Evolutionary conservation across 2,888 invertebrate species (phyloP).

Genomic region (Mesorhabditis spiculigera): DNA sequence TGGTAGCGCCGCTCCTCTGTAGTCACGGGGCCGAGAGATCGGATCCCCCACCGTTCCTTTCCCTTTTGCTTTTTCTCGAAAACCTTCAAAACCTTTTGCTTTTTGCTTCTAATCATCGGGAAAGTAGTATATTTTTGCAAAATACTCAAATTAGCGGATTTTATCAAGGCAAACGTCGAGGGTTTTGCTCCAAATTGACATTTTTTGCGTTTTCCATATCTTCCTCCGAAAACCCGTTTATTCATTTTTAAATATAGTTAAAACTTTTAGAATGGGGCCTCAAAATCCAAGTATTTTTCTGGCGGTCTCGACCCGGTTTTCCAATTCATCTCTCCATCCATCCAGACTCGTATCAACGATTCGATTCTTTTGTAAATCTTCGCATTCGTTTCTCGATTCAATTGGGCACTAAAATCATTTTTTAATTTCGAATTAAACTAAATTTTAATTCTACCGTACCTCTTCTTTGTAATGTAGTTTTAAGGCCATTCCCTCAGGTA

Average conservation of each 20-base stretch:
- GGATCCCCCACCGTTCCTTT: too few species aligned
- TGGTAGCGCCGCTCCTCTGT: too few species aligned
- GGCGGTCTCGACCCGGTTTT: conserved; percentile 13
- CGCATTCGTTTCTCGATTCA: conserved; percentile 47
- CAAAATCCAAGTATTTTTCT: conserved; percentile 6
- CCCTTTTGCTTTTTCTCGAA: too few species aligned
- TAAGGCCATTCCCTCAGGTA: conserved; percentile 79
- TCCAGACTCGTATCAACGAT: conserved; percentile 42
- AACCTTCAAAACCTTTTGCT: neutral
- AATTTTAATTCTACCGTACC: conserved; percentile 20
- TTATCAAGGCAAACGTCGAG: too few species aligned
- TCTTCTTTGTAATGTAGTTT: conserved; percentile 79
- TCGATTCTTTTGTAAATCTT: conserved; percentile 27
- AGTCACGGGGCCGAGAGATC: too few species aligned
- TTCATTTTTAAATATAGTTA: too few species aligned
- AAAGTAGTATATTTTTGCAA: neutral
- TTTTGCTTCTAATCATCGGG: neutral
- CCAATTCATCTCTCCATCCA: conserved; percentile 21
- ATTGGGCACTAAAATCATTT: conserved; percentile 63
- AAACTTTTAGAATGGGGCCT: too few species aligned
- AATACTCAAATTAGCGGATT: too few species aligned
- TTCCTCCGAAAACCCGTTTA: too few species aligned
- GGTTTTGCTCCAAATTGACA: too few species aligned
- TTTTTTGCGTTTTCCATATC: too few species aligned
- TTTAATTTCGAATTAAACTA: conserved; percentile 23